Base-by-base conservation (phyloP, 2,113 vertebrate genomes). In the Oncorhynchus mykiss region DNA sequence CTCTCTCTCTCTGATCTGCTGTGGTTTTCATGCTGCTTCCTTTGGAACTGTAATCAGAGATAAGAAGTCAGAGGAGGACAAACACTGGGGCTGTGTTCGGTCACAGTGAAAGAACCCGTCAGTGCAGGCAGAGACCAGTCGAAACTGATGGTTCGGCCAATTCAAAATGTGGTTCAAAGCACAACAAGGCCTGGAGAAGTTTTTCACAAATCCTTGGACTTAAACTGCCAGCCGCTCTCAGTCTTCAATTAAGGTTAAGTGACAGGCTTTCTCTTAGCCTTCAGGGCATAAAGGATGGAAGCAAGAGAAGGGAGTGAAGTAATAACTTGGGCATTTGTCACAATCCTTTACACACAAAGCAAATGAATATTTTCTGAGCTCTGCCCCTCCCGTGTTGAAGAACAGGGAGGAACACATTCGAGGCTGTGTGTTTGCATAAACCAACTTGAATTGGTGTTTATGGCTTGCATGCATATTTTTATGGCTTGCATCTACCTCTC, bases 221-320 rank as follows among this genome's bases (percentile, higher is more conserved):
- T 76, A 80, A 85, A 80, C 70, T 78, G 73, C 84, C 75, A 84
- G 85, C 70, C n/a, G 67, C 72, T 75, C 76, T 80, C 86, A 88
- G 80, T 90, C 87, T 81, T 85, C 78, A 67, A 65, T 70, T 82
- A 75, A 85, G 79, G 79, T 88, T 77, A 84, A 86, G 75, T 78
- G 71, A 85, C 82, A 81, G 25, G 20, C 72, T 73, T 71, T 70
- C 71, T 70, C 48, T 84, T 48, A 16, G 78, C 59, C 24, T 71
- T 29, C 45, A 54, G 49, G 69, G 79, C 72, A 73, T 8, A 24
- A 67, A 79, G 64, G 83, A 75, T 71, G 57, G 71, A 73, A 84
- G 74, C 72, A 76, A 80, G 80, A 80, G 75, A 82, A 2, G 29
- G 77, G 82, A 84, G 78, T 76, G 66, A 75, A 74, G 74, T 75